These are phyloP conservation scores for Nixonia krombeini DNA, from an alignment of 1,140 invertebrate genomes.

Conservation along the genomic window DNA sequence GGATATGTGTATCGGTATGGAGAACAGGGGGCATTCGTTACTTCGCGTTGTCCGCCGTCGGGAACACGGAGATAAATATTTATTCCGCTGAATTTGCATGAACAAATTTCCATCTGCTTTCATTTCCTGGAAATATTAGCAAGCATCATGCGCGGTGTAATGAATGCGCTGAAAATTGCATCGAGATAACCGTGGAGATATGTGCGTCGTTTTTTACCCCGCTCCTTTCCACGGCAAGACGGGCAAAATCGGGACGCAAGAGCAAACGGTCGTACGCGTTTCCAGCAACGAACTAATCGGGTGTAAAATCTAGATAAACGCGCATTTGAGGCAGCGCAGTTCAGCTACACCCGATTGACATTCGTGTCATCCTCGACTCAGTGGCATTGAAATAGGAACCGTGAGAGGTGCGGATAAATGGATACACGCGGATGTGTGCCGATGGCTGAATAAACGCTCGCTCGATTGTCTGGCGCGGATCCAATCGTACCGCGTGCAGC, in stretches of 20 bases:
- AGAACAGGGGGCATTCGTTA: conserved; percentile 21
- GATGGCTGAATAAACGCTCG: conserved; percentile 42
- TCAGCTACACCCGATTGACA: conserved; percentile 41
- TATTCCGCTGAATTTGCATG: conserved; percentile 11
- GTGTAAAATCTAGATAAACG: conserved; percentile 39
- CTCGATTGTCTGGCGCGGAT: conserved; percentile 38
- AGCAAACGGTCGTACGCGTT: neutral
- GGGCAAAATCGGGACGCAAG: too few relatives aligned
- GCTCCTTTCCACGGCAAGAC: too few relatives aligned
- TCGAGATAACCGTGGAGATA: too few relatives aligned
- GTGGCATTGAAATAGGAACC: conserved; percentile 35
- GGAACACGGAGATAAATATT: conserved; percentile 41
- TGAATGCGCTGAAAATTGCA: too few relatives aligned
- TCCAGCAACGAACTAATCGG: conserved; percentile 14
- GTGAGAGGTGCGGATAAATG: conserved; percentile 45
- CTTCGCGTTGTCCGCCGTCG: conserved; percentile 15
- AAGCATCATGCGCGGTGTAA: too few relatives aligned
- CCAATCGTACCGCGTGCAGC: conserved; percentile 37
- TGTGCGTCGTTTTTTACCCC: too few relatives aligned
- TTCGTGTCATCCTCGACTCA: conserved; percentile 37
- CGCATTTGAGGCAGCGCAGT: conserved; percentile 27
- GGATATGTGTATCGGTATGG: conserved; percentile 18
- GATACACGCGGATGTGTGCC: conserved; percentile 35
- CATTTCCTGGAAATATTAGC: too few relatives aligned
- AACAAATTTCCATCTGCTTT: neutral